Evolutionary conservation across 30 jellyfish, hydroid and myxozoan genomes (phyloP).

Genomic region (Hydractinia echinata): DNA sequence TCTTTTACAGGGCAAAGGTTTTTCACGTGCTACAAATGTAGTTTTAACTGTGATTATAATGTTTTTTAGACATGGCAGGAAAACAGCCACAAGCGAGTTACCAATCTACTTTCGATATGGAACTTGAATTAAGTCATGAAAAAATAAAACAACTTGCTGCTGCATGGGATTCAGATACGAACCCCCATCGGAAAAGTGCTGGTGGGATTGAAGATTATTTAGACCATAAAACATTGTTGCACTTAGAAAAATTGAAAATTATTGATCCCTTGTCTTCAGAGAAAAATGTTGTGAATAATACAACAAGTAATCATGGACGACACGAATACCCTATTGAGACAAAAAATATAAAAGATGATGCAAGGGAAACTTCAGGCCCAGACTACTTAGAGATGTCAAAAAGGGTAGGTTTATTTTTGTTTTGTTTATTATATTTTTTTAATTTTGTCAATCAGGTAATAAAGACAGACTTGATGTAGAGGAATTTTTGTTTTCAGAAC

Average conservation of each 20-base stretch:
- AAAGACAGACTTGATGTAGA: background rate
- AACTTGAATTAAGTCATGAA: constrained; percentile 26
- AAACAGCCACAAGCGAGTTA: background rate
- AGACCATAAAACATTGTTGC: constrained; percentile 50
- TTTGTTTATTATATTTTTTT: background rate
- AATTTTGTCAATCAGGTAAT: background rate
- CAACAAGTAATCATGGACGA: background rate
- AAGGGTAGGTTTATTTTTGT: constrained; percentile 42
- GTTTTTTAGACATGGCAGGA: background rate
- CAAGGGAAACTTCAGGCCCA: constrained; percentile 57
- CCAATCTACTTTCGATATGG: background rate
- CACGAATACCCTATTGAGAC: background rate
- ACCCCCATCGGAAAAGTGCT: constrained; percentile 45
- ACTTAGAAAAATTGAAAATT: constrained; percentile 67
- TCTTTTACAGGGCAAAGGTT: background rate
- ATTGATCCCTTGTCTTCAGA: constrained; percentile 28
- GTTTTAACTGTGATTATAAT: background rate
- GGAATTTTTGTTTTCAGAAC: no score
- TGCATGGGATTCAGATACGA: constrained; percentile 26
- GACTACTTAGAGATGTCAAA: constrained; percentile 87
- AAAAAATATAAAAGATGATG: background rate
- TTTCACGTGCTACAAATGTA: background rate
- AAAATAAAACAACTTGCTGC: constrained; percentile 31
- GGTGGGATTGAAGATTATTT: constrained; percentile 45
- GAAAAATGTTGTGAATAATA: background rate